Conservation (phyloP, 2,113 vertebrate species). For the Heterotilapia buettikoferi region DNA sequence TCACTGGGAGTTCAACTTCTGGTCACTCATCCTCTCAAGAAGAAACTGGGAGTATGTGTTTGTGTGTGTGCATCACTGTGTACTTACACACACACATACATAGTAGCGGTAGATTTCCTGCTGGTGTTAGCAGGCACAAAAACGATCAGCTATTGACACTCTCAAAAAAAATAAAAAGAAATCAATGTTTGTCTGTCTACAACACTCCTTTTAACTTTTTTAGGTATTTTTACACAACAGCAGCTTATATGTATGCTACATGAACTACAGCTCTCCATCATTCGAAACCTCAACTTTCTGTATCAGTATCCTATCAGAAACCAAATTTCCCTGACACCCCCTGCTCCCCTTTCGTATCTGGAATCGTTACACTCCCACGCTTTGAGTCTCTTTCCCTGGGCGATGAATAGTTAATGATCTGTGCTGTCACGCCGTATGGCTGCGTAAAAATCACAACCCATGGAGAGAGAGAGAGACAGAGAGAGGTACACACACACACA, state of each 20-base stretch:
- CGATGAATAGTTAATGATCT: constrained; percentile 68
- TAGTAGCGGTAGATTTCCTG: neutral
- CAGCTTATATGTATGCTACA: neutral
- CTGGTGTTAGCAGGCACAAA: neutral
- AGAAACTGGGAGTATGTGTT: neutral
- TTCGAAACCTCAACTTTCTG: constrained; percentile 1
- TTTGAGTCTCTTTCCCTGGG: constrained; percentile 49
- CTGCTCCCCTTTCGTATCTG: constrained; percentile 15
- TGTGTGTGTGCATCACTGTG: neutral
- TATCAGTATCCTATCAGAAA: neutral
- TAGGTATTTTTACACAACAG: neutral
- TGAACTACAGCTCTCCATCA: neutral
- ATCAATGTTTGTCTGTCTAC: neutral
- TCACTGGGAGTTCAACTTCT: constrained; percentile 64
- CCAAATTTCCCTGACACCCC: constrained; percentile 18
- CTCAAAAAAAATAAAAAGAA: accelerated
- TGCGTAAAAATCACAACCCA: constrained; percentile 60
- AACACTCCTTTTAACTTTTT: neutral
- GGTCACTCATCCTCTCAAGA: constrained; percentile 53
- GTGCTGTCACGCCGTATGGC: constrained; percentile 58
- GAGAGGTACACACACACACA: neutral
- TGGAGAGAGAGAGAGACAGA: constrained; percentile 16
- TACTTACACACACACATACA: neutral
- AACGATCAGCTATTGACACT: neutral
- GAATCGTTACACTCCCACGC: constrained; percentile 53